Evolutionary conservation across 1,140 invertebrate genomes (phyloP).

Genomic region (Brachionus asplanchnoidis): DNA sequence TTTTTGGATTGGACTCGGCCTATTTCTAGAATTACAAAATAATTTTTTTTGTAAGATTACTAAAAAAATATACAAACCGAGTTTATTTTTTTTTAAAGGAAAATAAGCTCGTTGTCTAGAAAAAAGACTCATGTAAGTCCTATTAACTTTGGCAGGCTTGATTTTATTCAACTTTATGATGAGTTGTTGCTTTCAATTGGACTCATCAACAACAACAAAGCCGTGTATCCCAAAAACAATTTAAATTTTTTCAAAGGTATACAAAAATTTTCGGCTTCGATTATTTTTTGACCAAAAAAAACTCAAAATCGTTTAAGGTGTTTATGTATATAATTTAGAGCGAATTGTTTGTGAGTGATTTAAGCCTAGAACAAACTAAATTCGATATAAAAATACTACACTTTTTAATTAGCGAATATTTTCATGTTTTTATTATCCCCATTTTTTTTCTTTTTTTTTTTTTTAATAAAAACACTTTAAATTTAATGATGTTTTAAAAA

Average conservation of each 20-base stretch:
- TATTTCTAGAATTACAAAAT: neutral
- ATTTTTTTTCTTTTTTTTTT: neutral
- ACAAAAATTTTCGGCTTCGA: neutral
- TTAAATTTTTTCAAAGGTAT: neutral
- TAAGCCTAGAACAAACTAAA: neutral
- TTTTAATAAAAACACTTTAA: neutral
- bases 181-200: neutral
- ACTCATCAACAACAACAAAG: neutral
- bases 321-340: constrained; percentile 8
- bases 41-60: neutral
- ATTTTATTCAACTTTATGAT: neutral
- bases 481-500: neutral
- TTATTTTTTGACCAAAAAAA: constrained; percentile 18
- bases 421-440: neutral
- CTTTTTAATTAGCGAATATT: neutral
- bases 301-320: constrained; percentile 8
- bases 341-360: neutral
- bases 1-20: neutral
- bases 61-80: neutral
- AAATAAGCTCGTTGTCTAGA: neutral
- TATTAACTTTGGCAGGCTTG: neutral
- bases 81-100: neutral
- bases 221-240: neutral
- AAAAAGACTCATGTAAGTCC: neutral
- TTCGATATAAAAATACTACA: neutral